Percentiles rank a stretch among this genome's conserved stretches.
Conservation (phyloP, 2,888 invertebrate genomes). For the Norana najaformis region DNA sequence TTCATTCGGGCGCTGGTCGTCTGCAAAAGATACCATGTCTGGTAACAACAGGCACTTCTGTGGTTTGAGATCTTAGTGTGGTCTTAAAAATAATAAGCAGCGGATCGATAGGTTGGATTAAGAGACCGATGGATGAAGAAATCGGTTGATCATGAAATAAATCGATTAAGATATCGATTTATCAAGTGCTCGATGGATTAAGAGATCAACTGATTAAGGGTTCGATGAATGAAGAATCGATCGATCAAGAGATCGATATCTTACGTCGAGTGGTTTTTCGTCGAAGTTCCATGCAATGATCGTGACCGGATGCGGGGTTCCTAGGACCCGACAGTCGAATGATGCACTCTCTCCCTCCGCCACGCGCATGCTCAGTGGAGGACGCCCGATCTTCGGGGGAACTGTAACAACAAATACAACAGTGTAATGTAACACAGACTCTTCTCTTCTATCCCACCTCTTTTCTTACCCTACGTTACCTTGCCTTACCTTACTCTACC, state of each 20-base stretch:
- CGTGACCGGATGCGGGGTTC: slow-evolving; percentile 66
- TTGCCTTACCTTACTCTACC: too few species aligned
- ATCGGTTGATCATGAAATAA: background rate
- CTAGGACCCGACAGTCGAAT: slow-evolving; percentile 68
- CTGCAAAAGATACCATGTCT: background rate
- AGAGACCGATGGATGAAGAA: background rate
- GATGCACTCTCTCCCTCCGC: slow-evolving; percentile 72
- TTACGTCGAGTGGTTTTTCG: slow-evolving; percentile 65
- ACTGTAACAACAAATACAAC: slow-evolving; percentile 63
- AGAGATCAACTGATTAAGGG: background rate
- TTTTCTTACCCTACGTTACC: too few species aligned
- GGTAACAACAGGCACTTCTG: background rate
- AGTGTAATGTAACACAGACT: background rate
- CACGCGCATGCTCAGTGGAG: slow-evolving; percentile 68
- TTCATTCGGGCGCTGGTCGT: slow-evolving; percentile 43
- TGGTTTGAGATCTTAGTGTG: background rate
- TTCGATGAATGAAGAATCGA: too few species aligned
- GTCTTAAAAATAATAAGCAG: background rate
- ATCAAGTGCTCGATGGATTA: background rate
- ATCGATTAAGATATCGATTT: background rate
- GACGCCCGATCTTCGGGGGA: slow-evolving; percentile 67
- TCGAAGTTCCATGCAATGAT: slow-evolving; percentile 74
- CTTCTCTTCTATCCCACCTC: too few species aligned
- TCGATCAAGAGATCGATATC: background rate
- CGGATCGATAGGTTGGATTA: background rate